These are phyloP conservation scores for Brachyhypopomus occidentalis DNA, from an alignment of 2,113 vertebrate genomes.

Conservation along the genomic window DNA sequence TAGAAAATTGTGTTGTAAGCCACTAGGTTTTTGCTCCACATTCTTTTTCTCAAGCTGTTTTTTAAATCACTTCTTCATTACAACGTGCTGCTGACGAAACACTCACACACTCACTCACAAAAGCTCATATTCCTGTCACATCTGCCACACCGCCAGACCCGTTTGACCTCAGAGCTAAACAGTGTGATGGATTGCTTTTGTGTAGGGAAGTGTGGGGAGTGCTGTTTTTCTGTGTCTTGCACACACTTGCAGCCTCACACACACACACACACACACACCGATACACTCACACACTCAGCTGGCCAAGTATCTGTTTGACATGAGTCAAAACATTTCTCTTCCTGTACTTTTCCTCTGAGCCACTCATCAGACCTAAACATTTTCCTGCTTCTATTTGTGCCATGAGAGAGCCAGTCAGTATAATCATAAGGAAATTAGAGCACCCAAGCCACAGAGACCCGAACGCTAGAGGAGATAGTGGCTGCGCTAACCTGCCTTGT, in stretches of 20 bases:
- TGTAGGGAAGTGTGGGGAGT: slow-evolving; percentile 64
- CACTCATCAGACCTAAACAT: slow-evolving; percentile 28
- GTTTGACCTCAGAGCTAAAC: slow-evolving; percentile 65
- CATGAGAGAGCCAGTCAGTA: not conserved
- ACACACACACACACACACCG: slow-evolving; percentile 12
- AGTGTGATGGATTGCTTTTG: slow-evolving; percentile 65
- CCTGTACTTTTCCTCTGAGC: slow-evolving; percentile 4
- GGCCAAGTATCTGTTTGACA: slow-evolving; percentile 43
- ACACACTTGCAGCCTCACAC: slow-evolving; percentile 21
- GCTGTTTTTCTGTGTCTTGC: slow-evolving; percentile 44
- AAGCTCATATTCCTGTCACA: slow-evolving; percentile 53
- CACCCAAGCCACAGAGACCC: slow-evolving; percentile 15
- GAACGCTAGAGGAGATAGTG: slow-evolving; percentile 12
- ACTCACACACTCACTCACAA: slow-evolving; percentile 25
- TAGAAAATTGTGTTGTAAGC: not conserved
- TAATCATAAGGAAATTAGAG: slow-evolving; percentile 38
- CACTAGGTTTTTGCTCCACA: too few relatives aligned
- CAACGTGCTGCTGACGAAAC: slow-evolving; percentile 5
- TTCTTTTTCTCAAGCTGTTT: slow-evolving; percentile 26
- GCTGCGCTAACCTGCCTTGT: not conserved
- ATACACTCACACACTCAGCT: slow-evolving; percentile 3
- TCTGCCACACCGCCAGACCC: slow-evolving; percentile 60
- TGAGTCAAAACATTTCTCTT: slow-evolving; percentile 45
- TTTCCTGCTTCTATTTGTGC: slow-evolving; percentile 42
- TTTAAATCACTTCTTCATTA: slow-evolving; percentile 10